A percentile compares a stretch with the other conserved stretches of the same genome.
Evolutionary conservation across 2,797 vertebrate species (phyloP).

Genomic region (Acridotheres tristis): DNA sequence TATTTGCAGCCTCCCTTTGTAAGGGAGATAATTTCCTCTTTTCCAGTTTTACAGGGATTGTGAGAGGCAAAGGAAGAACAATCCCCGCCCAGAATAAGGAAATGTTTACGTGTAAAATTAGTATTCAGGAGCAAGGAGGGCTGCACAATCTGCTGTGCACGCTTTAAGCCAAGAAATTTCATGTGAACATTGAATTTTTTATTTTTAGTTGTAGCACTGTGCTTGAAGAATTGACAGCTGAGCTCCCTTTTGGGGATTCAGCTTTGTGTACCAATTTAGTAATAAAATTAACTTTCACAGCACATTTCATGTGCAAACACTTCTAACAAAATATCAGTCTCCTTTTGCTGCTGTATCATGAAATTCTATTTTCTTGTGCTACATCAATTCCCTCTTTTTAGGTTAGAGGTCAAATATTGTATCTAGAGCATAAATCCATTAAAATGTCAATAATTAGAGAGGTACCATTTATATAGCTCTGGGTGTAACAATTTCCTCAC

Average conservation of each 20-base stretch:
- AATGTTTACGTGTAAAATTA: neutral
- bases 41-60: neutral
- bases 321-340: neutral
- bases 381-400: neutral
- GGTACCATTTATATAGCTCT: neutral
- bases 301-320: neutral
- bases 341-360: neutral
- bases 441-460: neutral
- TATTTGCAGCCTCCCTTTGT: neutral
- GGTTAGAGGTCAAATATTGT: neutral
- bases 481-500: neutral
- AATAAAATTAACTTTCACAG: constrained; percentile 21
- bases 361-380: neutral
- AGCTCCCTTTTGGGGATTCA: neutral
- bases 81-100: neutral
- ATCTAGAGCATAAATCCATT: neutral
- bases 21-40: neutral
- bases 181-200: neutral
- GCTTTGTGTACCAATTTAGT: neutral
- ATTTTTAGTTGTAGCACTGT: neutral
- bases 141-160: neutral
- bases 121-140: neutral
- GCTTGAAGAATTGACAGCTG: neutral
- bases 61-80: neutral
- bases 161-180: neutral